Conservation (phyloP, 2,113 vertebrate genomes). For the Lasiurus borealis region DNA sequence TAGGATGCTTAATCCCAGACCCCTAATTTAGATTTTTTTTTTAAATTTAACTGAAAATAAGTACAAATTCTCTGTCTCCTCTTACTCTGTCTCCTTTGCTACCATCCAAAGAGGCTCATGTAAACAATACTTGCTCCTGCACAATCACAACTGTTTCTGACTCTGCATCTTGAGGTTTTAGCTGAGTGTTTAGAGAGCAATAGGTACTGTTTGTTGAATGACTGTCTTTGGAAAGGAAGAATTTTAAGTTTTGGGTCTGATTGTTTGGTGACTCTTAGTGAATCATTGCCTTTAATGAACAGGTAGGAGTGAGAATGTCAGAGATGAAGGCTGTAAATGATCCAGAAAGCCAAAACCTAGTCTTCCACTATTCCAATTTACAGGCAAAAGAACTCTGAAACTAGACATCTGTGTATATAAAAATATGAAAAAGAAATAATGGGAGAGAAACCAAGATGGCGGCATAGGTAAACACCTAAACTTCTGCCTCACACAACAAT, state of each 20-base stretch:
- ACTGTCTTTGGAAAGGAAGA: neutral
- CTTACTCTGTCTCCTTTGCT: neutral
- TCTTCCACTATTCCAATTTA: neutral
- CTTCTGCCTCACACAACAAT: no score
- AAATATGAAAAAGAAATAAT: neutral
- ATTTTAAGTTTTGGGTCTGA: neutral
- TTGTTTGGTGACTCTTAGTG: neutral
- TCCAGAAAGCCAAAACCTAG: neutral
- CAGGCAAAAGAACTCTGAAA: constrained; percentile 28
- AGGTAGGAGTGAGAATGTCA: neutral
- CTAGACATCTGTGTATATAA: neutral
- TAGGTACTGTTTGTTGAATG: neutral
- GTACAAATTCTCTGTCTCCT: neutral
- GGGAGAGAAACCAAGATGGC: neutral
- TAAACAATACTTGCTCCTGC: neutral
- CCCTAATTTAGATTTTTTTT: neutral
- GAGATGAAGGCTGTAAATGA: neutral
- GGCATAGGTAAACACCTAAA: no score
- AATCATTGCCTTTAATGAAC: neutral
- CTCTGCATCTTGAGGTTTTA: neutral
- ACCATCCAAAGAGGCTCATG: neutral
- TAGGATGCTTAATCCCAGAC: neutral
- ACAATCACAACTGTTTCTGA: neutral
- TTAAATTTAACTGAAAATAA: neutral
- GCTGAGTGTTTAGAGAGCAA: neutral